Conservation (phyloP, 2,797 vertebrate species). For the Triplophysa bombifrons region DNA sequence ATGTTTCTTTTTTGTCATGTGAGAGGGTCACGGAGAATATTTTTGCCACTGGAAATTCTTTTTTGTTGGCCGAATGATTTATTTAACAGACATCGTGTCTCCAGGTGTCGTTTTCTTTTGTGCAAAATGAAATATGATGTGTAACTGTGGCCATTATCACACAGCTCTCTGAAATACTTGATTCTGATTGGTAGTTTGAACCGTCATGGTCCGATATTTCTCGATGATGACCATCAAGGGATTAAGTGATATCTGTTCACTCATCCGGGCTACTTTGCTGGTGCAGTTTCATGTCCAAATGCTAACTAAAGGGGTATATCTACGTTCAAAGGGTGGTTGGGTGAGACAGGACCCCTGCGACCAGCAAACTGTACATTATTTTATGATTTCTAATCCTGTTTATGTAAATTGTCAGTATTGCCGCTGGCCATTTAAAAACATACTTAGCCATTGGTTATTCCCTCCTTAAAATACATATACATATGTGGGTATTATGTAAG, state of each 20-base stretch:
- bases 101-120: not conserved
- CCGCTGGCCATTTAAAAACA: too few relatives aligned
- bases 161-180: not conserved
- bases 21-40: not conserved
- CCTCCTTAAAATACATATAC: too few relatives aligned
- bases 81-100: too few relatives aligned
- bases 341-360: not conserved
- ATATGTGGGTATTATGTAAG: too few relatives aligned
- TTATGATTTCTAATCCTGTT: too few relatives aligned
- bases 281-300: not conserved
- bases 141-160: not conserved
- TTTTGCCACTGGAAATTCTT: not conserved
- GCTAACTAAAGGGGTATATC: not conserved
- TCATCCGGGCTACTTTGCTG: not conserved
- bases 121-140: not conserved
- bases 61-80: not conserved
- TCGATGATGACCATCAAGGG: not conserved
- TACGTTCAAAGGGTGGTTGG: not conserved
- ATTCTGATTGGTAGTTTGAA: not conserved
- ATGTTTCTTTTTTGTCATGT: not conserved
- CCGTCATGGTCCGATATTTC: not conserved
- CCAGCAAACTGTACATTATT: not conserved
- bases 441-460: too few relatives aligned
- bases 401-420: too few relatives aligned
- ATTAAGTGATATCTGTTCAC: not conserved